phyloP scores from a whole-genome alignment of 2,797 vertebrate species.

The Argentina silus region DNA sequence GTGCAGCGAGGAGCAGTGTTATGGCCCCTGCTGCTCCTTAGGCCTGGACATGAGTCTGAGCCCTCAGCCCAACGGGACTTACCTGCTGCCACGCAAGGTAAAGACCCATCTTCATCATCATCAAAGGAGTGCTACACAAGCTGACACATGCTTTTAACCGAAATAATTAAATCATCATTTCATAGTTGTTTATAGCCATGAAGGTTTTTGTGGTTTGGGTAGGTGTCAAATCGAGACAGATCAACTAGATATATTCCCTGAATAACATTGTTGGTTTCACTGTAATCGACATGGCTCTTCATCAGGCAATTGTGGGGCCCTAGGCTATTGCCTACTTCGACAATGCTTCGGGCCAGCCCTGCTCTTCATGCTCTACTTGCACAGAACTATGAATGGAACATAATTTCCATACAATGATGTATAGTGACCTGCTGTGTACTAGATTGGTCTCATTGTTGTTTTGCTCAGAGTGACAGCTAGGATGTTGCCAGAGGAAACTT shows the following conservation, averaged over 20 bases:
- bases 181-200: no score
- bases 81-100: slow-evolving; percentile 65
- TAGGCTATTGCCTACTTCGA: no score
- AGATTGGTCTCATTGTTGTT: slow-evolving; percentile 6
- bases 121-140: not conserved
- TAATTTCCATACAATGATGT: not conserved
- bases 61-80: slow-evolving; percentile 41
- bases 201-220: no score
- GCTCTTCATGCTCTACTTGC: slow-evolving; percentile 10
- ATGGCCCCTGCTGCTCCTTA: slow-evolving; percentile 77
- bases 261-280: not conserved
- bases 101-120: slow-evolving; percentile 1
- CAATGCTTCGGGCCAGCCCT: no score
- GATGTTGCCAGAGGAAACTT: slow-evolving; percentile 9
- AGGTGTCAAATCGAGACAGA: no score
- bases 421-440: not conserved
- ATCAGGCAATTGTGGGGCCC: no score
- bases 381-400: slow-evolving; percentile 6
- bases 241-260: not conserved
- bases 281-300: slow-evolving; percentile 20
- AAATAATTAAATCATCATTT: no score
- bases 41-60: slow-evolving; percentile 65
- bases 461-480: not conserved
- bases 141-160: no score
- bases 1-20: slow-evolving; percentile 81